Base-by-base conservation (phyloP, 2,888 invertebrate species). In the Globia sparganii region DNA sequence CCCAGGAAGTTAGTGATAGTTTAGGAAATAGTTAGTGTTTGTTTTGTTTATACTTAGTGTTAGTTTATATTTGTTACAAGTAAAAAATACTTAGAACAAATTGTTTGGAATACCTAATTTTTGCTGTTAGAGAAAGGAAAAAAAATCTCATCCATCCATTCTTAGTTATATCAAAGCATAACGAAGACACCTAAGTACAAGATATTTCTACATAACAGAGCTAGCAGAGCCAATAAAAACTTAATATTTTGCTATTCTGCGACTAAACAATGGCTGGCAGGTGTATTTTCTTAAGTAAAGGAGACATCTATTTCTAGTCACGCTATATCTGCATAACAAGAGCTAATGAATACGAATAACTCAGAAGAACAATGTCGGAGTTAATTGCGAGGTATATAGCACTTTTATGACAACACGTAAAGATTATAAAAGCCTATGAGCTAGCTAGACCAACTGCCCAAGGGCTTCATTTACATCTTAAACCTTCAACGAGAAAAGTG, bases 241-340 rank as follows among this genome's bases (percentile, higher is more conserved):
- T 34, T 53, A 70, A 70, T 70, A 31, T 66, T 59, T 72, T 46
- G 28, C 31, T 56, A 56, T 62, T 67, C 31, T 43, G 25, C 5
- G 13, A 46, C 43, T 65, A 15, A 68, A 81, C 75, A 84, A 81
- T 81, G 34, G 53, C 11, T 15, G 15, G 43, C 15, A 43, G 15
- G 18, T 65, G 25, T 58, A 61, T 72, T 71, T 80, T 62, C 69
- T 71, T 64, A 28, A 37, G 46, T 68, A 67, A 70, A 64, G 34
- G 21, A 75, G 34, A 64, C 64, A 64, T 58, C 18, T 62, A 75
- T 75, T 71, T 43, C 15, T 58, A 81, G 86, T 83, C 83, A 85
- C 86, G 83, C 72, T 67, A 84, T 34, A 66, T 69, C 65, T 76
- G 43, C 68, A 66, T 62, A 85, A 72, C 82, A 61, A 70, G 66